Evolutionary conservation across 23 tunicate species (phyloP).

Genomic region (Corella eumyota): DNA sequence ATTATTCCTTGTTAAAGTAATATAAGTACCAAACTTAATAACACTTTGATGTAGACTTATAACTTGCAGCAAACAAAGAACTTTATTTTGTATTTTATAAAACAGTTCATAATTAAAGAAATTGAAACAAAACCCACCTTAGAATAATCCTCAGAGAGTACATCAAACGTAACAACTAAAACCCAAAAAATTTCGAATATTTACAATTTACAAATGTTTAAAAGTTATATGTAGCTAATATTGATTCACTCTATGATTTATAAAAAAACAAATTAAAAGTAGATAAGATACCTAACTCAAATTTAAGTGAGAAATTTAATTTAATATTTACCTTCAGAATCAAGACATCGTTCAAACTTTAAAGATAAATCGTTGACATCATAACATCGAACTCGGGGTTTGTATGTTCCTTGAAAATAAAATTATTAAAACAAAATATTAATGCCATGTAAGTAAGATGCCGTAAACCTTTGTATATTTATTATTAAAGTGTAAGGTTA

Average conservation of each 20-base stretch:
- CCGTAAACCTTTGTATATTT: too few species aligned
- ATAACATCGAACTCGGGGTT: conserved; percentile 86
- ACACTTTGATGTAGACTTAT: too few species aligned
- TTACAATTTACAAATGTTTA: not conserved
- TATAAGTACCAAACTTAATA: not conserved
- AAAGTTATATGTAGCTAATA: too few species aligned
- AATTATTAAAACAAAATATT: not conserved
- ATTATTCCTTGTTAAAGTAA: too few species aligned
- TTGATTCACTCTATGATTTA: too few species aligned
- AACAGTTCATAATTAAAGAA: not conserved
- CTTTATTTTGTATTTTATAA: too few species aligned
- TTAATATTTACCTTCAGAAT: conserved; percentile 57
- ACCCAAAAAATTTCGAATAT: not conserved
- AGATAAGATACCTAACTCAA: not conserved
- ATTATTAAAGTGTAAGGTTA: too few species aligned
- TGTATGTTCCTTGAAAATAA: conserved; percentile 55
- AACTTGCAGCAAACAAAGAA: too few species aligned
- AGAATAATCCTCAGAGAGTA: conserved; percentile 84
- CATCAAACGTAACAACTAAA: conserved; percentile 49
- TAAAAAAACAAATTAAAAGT: too few species aligned
- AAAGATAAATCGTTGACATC: conserved; percentile 83
- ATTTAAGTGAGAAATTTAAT: too few species aligned
- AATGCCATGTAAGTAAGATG: not conserved
- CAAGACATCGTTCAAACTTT: conserved; percentile 92
- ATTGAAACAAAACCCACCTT: conserved; percentile 24